These are phyloP conservation scores for Cydia splendana DNA, from an alignment of 1,140 invertebrate species.

Conservation along the genomic window DNA sequence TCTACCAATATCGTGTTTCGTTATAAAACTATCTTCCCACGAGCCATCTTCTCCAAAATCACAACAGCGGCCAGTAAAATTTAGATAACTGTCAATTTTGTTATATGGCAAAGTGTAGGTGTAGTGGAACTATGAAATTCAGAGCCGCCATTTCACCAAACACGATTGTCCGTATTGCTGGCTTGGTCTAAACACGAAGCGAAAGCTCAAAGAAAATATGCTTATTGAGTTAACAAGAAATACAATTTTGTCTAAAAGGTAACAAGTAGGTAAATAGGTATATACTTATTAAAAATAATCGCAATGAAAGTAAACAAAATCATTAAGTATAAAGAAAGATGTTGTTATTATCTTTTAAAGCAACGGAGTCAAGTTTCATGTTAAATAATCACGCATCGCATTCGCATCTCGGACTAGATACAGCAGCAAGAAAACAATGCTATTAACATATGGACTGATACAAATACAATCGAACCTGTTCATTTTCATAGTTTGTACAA, in stretches of 20 bases:
- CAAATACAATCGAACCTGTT: constrained; percentile 4
- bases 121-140: constrained; percentile 15
- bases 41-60: not conserved
- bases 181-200: constrained; percentile 5
- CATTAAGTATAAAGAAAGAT: not conserved
- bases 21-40: constrained; percentile 12
- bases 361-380: constrained; percentile 2
- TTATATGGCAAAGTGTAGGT: constrained; percentile 19
- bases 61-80: not conserved
- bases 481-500: not conserved
- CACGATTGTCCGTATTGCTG: not conserved
- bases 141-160: constrained; percentile 1
- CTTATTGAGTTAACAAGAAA: not conserved
- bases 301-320: not conserved
- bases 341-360: not conserved
- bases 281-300: no score
- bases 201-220: constrained; percentile 9
- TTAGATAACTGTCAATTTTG: constrained; percentile 9
- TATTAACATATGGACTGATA: constrained; percentile 3
- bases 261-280: not conserved
- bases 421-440: not conserved
- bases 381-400: constrained; percentile 3
- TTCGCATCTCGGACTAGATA: constrained; percentile 8
- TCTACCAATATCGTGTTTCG: not conserved
- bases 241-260: not conserved